These are phyloP conservation scores for Tenodera sinensis DNA, from an alignment of 2,888 invertebrate genomes.

Conservation along the genomic window DNA sequence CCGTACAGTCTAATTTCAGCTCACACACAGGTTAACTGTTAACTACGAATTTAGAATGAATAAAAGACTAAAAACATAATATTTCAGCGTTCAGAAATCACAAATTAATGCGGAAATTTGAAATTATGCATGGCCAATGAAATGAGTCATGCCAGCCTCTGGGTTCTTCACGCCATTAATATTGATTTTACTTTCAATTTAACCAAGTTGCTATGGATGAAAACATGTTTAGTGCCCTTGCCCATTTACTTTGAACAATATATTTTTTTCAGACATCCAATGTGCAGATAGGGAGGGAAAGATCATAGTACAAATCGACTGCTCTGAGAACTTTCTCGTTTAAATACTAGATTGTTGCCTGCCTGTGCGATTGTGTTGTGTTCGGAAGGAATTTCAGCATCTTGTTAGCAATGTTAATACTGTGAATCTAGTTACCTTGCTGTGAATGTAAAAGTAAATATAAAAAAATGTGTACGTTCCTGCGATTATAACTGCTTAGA, in stretches of 20 bases:
- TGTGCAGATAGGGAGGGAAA: neutral
- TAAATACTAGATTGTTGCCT: neutral
- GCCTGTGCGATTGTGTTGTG: neutral
- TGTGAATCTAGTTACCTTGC: too few relatives aligned
- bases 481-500: neutral
- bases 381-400: neutral
- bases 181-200: neutral
- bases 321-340: neutral
- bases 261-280: too few relatives aligned
- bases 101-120: neutral
- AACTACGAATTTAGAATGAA: too few relatives aligned
- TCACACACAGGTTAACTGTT: too few relatives aligned
- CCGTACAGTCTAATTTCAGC: too few relatives aligned
- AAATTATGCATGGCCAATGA: neutral
- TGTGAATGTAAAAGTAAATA: neutral
- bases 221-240: too few relatives aligned
- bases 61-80: too few relatives aligned
- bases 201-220: neutral
- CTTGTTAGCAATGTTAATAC: neutral
- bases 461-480: neutral
- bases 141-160: neutral
- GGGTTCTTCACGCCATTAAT: neutral
- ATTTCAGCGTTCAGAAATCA: too few relatives aligned
- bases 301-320: neutral
- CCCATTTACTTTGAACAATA: too few relatives aligned